Base-by-base conservation (phyloP, 2,888 invertebrate species). In the Terebella lapidaria region DNA sequence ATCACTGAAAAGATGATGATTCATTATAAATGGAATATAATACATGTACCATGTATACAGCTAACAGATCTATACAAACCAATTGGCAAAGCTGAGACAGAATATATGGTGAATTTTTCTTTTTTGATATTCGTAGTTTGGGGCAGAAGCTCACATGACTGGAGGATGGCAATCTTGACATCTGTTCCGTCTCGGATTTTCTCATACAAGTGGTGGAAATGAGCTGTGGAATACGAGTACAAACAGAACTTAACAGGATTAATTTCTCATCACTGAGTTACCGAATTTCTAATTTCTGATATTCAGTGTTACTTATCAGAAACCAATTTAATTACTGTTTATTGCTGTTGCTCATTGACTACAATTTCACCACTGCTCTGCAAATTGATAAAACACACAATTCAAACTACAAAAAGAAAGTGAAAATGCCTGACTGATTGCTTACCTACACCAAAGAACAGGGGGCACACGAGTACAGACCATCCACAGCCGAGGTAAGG, bases 191-290 rank as follows among this genome's bases (percentile, higher is more conserved):
- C 72, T 53, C 74, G 76, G 2, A 92, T 83, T 73, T 88, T 87
- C 78, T 94, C 94, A 67, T 88, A 84, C 80, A 94, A 87, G 73
- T 94, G 94, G 83, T 95, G 94, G 73, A 94, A 88, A 83, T 95
- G 94, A 56, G 94, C 94, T 87, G 82, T 65, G 85, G 85, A 15
- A 49, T 5, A 49, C 5, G 22, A 22, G 10, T 24, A 49, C 18
- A 49, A 5, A 22, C 49, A 49, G 5, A 49, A 15, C 10, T n/a
- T 49, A 49, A 49, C 10, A 49, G 24, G 10, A n/a, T 5, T 49
- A 49, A 35, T 15, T 10, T 10, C 10, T 35, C 42, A 35, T 35
- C n/a, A 35, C n/a, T 15, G n/a, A 15, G 10, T 15, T 35, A 15
- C 42, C n/a, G 42, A n/a, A 35, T 35, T 35, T 15, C n/a, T 35